Base-by-base conservation (phyloP, 2,113 vertebrate genomes). In the Struthio camelus region DNA sequence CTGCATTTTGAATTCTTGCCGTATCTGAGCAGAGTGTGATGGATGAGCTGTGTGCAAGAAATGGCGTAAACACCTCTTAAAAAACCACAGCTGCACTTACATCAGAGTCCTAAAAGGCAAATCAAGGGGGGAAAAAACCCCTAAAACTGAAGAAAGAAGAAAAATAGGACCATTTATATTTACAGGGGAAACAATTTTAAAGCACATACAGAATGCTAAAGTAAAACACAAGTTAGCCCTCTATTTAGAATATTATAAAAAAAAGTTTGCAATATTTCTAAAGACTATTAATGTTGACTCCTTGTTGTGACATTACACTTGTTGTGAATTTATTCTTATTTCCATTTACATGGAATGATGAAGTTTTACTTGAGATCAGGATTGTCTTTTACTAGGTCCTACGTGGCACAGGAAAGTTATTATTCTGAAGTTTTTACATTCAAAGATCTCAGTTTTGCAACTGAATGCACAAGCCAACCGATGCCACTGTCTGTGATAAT, bases 61-160 rank as follows among this genome's bases (percentile, higher is more conserved):
- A 69, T 93, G 86, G 46, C 32, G 7, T 93, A 96, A 98, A 97
- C 97, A 97, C 89, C 94, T 97, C 96, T 90, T 98, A 94, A 97
- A 97, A 95, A 95, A 70, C 44, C 88, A 89, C 97, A 98, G 94
- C 96, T 97, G 97, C 71, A 62, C 81, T 97, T 96, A 91, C 61
- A 89, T 95, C 87, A 97, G 83, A 88, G 78, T 90, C 48, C 84
- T 94, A 94, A 94, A 97, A 97, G 83, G 94, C 72, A 96, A 97
- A 93, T 38, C 58, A 85, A 96, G 94, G 24, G 16, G 12, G 32
- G 25, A 89, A 32, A 81, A 95, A 93, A 85, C 17, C 80, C 78
- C 59, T 69, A 97, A 95, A 97, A 90, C 59, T 58, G 84, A 94
- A 82, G 80, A 93, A 95, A 97, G 90, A 80, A 91, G 58, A 93